These are phyloP conservation scores for Parnassius apollo DNA, from an alignment of 2,888 invertebrate genomes.

Conservation along the genomic window DNA sequence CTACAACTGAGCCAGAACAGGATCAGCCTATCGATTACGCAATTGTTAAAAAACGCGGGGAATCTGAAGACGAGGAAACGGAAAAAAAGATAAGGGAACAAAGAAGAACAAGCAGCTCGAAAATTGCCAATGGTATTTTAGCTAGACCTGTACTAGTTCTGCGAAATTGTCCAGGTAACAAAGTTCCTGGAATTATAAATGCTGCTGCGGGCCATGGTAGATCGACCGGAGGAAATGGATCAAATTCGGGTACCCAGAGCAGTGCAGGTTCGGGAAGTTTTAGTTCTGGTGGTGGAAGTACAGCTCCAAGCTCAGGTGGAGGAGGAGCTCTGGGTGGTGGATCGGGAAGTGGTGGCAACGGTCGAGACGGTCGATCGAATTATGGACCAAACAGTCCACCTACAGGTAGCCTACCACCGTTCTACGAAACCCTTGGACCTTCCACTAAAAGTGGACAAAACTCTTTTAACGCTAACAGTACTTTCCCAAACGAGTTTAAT, in stretches of 20 bases:
- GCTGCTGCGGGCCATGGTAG: conserved; percentile 92
- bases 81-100: conserved; percentile 86
- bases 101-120: conserved; percentile 84
- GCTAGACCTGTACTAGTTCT: conserved; percentile 78
- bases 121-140: conserved; percentile 81
- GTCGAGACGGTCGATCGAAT: conserved; percentile 90
- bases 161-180: conserved; percentile 78
- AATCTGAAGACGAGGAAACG: conserved; percentile 84
- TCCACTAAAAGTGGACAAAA: conserved; percentile 87
- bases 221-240: conserved; percentile 81
- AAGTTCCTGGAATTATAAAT: conserved; percentile 84
- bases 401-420: conserved; percentile 92
- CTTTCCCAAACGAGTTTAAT: conserved; percentile 84
- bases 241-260: conserved; percentile 76
- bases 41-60: conserved; percentile 89
- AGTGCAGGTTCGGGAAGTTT: conserved; percentile 75
- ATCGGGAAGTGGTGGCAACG: conserved; percentile 88
- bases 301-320: conserved; percentile 82
- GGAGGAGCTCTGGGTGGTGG: conserved; percentile 84
- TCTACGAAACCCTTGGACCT: conserved; percentile 88
- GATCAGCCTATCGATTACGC: conserved; percentile 95
- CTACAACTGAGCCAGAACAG: conserved; percentile 84
- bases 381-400: conserved; percentile 94
- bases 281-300: conserved; percentile 78
- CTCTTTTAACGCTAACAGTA: conserved; percentile 85